Evolutionary conservation across 2,797 vertebrate species (phyloP), one percentile per base, ranked within the genome.

Genomic region (Hapalemur alaotrensis): DNA sequence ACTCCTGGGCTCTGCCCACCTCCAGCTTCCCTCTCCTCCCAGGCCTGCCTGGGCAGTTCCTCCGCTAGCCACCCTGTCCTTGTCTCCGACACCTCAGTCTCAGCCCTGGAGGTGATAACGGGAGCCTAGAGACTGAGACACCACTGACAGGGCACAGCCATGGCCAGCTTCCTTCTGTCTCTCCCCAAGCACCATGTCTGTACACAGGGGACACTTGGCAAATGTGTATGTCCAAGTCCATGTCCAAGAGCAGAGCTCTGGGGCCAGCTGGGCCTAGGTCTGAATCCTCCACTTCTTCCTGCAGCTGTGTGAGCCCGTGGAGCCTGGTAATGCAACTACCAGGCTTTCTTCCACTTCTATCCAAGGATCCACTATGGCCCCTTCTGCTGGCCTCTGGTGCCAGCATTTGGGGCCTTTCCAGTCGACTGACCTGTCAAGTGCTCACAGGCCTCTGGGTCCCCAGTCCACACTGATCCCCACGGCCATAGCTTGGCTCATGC

Each of bases 41-140:
- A n/a, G 57, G 18, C 32, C 10, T 52, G 43, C 18, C 30, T 46
- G 75, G 65, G 35, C 63, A 54, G 30, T 59, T 50, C 35, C 59
- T 35, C 32, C 14, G 65, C 70, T 8, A 59, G 73, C 22, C 43
- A 93, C 41, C 41, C 48, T 48, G 75, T 73, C 59, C 57, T 46
- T 80, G 83, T 94, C 61, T 54, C 83, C 7, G 23, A 83, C 89
- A 92, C 78, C 76, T 92, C 86, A 81, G 81, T 17, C n/a, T 82
- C 41, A 2, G 63, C 41, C 78, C 67, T 17, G 48, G 88, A 91
- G 30, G n/a, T 50, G 94, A 91, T 81, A 69, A 78, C 22, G 72
- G 57, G 54, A 52, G 35, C 13, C 82, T 38, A 93, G 91, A 96
- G 50, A 76, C 52, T 4, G 23, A 78, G 96, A 59, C 0, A 7